Evolutionary conservation across 2,113 vertebrate species (phyloP), one percentile per base, ranked within the genome.

Genomic region (Baryphthengus martii): DNA sequence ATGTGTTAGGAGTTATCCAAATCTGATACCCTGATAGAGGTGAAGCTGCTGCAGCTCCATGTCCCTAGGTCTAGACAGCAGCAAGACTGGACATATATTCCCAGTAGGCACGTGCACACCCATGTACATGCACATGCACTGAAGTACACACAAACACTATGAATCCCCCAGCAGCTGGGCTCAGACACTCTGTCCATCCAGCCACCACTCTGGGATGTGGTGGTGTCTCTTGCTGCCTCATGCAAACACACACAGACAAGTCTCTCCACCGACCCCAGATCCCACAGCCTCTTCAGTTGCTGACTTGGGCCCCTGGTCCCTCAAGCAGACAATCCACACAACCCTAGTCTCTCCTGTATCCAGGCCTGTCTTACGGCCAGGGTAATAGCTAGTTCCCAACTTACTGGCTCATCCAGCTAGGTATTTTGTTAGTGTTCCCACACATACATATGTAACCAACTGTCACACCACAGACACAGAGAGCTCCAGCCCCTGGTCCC

Each of bases 381-480:
- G 56, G 61, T 61, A 33, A 50, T 3, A 50, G 3, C 5, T n/a
- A 61, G 17, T 10, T 89, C 8, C 35, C 50, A 59, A 3, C 17
- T 72, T 33, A 37, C 8, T 33, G 59, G 24, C 15, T 56, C 5
- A 72, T 39, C 26, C 47, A 55, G 8, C 9, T 39, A 17, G 31
- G 49, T 42, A 26, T 37, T 37, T 67, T 3, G 0, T 25, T 55
- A 55, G 24, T 31, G 24, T 40, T 72, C 1, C 0, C 10, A 24
- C 29, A 13, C 7, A 19, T 5, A 44, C 19, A 2, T 5, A 29
- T 0, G 3, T 39, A 53, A n/a, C 20, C 15, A 55, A 7, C 0
- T 15, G 33, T 16, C 29, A 6, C 4, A 70, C 17, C 59, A 42
- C 20, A 59, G 44, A 21, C 33, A 39, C 9, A 26, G 9, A 17